Conservation (phyloP, 2,113 vertebrate genomes). For the Morone chrysops region DNA sequence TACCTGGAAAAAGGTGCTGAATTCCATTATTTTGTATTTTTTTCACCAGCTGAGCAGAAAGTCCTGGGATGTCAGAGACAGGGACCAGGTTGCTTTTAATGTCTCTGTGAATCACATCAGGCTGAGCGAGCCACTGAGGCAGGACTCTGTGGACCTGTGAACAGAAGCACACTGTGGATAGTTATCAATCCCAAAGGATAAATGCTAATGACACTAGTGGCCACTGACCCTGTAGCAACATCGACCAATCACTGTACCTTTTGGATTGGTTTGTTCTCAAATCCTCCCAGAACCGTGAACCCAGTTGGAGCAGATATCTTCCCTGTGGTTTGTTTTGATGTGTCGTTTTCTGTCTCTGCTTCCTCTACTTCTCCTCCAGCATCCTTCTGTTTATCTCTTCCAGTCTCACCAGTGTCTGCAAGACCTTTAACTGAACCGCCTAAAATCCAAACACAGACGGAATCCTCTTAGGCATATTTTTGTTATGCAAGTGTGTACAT, state of each 20-base stretch:
- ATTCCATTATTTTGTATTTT: constrained; percentile 88
- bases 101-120: constrained; percentile 85
- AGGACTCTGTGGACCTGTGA: constrained; percentile 89
- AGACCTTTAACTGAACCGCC: background rate
- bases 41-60: constrained; percentile 85
- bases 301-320: constrained; percentile 51
- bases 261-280: constrained; percentile 74
- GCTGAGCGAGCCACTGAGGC: constrained; percentile 91
- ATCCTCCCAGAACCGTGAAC: constrained; percentile 85
- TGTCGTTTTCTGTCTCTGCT: background rate
- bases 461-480: background rate
- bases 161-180: background rate
- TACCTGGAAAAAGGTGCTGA: constrained; percentile 93
- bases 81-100: constrained; percentile 88
- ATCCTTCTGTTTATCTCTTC: constrained; percentile 3
- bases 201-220: background rate
- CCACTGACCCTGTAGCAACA: too few relatives aligned
- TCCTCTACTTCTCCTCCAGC: constrained; percentile 3
- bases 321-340: constrained; percentile 22
- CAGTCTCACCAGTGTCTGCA: constrained; percentile 4
- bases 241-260: constrained; percentile 78
- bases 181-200: too few relatives aligned
- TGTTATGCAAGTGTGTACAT: background rate
- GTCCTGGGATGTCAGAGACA: constrained; percentile 79
- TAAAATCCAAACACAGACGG: constrained; percentile 17